These are phyloP conservation scores for Chrysolina americana DNA, from an alignment of 2,888 invertebrate species.

Conservation along the genomic window DNA sequence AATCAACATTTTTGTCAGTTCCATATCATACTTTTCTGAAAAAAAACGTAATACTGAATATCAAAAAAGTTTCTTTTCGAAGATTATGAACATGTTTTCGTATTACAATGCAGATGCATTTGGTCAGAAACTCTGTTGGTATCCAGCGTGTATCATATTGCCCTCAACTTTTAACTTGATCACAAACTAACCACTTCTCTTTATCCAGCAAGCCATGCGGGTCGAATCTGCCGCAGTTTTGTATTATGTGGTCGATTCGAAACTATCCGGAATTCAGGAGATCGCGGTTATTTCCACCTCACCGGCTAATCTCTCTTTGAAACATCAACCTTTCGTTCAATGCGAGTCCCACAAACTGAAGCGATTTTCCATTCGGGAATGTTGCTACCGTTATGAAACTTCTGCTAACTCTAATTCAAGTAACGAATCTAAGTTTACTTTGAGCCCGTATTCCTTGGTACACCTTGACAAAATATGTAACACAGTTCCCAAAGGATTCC, in stretches of 20 bases:
- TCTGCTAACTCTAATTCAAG: background rate
- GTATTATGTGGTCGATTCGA: background rate
- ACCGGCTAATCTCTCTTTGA: conserved; percentile 6
- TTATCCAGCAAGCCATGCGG: background rate
- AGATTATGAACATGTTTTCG: no score
- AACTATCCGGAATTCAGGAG: background rate
- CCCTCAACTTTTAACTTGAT: background rate
- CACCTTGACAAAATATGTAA: conserved; percentile 5
- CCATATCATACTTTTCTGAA: no score
- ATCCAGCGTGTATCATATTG: no score
- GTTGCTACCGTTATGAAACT: background rate
- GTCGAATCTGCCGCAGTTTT: background rate
- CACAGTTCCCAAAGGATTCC: background rate
- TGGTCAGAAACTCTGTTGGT: no score
- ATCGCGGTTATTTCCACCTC: background rate
- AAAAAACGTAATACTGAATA: no score
- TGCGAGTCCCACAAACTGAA: background rate
- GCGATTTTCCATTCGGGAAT: conserved; percentile 1
- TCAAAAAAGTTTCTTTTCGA: no score
- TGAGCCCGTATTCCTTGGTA: background rate
- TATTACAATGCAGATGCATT: no score
- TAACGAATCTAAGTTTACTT: background rate
- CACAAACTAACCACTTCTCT: background rate
- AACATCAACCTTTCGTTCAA: background rate
- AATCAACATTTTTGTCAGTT: no score